Evolutionary conservation across 2,113 vertebrate genomes (phyloP).

Genomic region (Octodon degus): DNA sequence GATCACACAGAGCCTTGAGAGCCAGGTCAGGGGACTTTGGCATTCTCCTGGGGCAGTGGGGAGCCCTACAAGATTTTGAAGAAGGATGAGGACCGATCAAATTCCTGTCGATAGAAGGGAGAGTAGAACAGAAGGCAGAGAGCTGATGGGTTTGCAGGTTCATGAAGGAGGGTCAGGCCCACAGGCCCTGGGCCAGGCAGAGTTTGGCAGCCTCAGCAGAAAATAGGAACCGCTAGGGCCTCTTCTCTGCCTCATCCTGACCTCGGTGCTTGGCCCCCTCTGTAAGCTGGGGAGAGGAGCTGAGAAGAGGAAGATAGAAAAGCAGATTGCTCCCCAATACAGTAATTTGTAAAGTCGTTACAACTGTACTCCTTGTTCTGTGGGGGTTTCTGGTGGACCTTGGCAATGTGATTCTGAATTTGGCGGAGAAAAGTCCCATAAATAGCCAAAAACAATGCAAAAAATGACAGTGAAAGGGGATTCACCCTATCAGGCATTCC

Average conservation of each 20-base stretch:
- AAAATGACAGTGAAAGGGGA: background rate
- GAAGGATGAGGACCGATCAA: background rate
- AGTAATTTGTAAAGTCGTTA: background rate
- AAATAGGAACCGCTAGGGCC: background rate
- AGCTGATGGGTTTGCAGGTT: background rate
- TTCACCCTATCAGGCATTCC: background rate
- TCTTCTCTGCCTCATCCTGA: background rate
- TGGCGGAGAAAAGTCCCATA: conserved; percentile 50
- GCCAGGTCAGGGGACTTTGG: background rate
- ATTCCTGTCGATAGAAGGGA: background rate
- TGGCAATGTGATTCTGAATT: conserved; percentile 38
- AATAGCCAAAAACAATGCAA: conserved; percentile 37
- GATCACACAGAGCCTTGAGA: background rate
- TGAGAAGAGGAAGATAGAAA: background rate
- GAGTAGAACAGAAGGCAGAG: background rate
- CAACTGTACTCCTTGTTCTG: background rate
- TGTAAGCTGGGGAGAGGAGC: background rate
- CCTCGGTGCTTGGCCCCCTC: background rate
- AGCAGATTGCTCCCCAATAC: background rate
- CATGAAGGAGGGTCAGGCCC: background rate
- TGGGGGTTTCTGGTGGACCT: background rate
- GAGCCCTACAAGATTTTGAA: background rate
- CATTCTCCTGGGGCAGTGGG: background rate
- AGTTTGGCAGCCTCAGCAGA: background rate
- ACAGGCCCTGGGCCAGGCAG: background rate